Base-by-base conservation (phyloP, 2,113 vertebrate genomes). In the Polyodon spathula region DNA sequence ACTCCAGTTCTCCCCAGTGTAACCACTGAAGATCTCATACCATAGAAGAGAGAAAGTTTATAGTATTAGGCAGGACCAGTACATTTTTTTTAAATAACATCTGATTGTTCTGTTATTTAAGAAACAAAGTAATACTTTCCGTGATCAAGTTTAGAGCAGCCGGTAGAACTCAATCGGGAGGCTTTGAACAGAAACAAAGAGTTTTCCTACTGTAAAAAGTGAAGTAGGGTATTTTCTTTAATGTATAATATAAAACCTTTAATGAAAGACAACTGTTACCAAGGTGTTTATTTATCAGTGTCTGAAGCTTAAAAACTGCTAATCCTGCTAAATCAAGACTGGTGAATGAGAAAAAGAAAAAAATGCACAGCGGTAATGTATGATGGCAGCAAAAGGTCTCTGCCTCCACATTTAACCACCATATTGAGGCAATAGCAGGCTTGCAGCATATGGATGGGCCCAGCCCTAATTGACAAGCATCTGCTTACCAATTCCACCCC, bases 381-480 rank as follows among this genome's bases (percentile, higher is more conserved):
- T 27, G 56, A 54, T 15, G 55, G 40, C 0, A 60, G 0, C 5
- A 11, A 41, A 2, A 3, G 37, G 50, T 53, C 43, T 14, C 58
- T 15, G 0, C 12, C 46, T 15, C 0, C 61, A 0, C 17, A 75
- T 72, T 71, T 38, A 5, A 48, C 43, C 57, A 5, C 0, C 4
- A 0, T 3, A 14, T 54, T 0, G 10, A 70, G 60, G 41, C 68
- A 55, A 11, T 0, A 8, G 62, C 63, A 58, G 6, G 6, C 0
- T 2, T 0, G 15, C 67, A 62, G 53, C 73, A 57, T 52, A 52
- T 10, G 74, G 67, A 55, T 17, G 50, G 40, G 54, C 62, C 57
- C 54, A 61, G 66, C 66, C 63, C 71, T 71, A 68, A 75, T 75
- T 68, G 73, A 71, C 66, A 42, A 40, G 64, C 58, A 65, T 71